Evolutionary conservation across 1,140 invertebrate genomes (phyloP), one percentile per base, ranked within the genome.

Genomic region (Diploscapter pachys): DNA sequence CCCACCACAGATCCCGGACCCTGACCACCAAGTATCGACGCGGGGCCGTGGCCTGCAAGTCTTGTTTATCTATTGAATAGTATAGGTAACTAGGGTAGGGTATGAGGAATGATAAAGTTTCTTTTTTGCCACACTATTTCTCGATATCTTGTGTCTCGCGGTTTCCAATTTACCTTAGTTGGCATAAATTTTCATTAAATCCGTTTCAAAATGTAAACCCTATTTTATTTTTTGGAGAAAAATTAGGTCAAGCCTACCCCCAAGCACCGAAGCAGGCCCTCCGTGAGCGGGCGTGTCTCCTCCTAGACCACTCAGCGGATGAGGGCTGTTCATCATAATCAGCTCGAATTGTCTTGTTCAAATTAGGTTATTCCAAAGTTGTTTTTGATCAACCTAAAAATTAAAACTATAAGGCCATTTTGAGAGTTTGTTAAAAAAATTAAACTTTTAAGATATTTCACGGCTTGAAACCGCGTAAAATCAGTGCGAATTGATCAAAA

Each of bases 201-300:
- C 31, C 31, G 31, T 31, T 31, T 59, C 57, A 13, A 9, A 9
- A 59, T 11, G 9, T 59, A 59, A 59, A 59, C 9, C 57, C 13
- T 59, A 9, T 59, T 59, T 59, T 59, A 11, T 59, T 59, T 59
- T 9, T 59, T 59, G 9, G 13, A 68, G 52, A 5, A 55, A 50
- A 31, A 31, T 31, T 31, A 31, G 31, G 31, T 31, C 31, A 31
- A 31, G 31, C 31, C 57, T 13, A 13, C 57, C 57, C 8, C 71
- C 71, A 11, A 72, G 9, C 13, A 72, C 61, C 5, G 71, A 72
- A 11, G 64, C 56, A 49, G 71, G 71, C 6, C 66, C 66, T 11
- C 75, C 75, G 49, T 71, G 70, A 9, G 64, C 52, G 6, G 75
- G 75, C 3, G 75, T 76, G 5, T 76, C 75, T 55, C 75, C 75